Percentiles rank a stretch among this genome's conserved stretches.
phyloP scores from a whole-genome alignment of 2,888 invertebrate species.

The Pantelozetes paolii region DNA sequence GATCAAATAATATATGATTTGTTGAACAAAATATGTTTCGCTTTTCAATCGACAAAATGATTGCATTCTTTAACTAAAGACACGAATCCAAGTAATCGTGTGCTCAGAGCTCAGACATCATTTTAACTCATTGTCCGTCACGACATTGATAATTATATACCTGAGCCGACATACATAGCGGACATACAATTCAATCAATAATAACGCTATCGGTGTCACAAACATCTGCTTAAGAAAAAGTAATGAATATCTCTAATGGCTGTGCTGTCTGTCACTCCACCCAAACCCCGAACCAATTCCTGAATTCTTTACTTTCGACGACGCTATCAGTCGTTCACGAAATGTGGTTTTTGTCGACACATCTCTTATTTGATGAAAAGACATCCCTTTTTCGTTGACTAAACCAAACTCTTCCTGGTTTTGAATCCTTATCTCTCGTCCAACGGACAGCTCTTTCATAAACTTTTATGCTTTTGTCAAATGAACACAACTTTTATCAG shows the following conservation, averaged over 20 bases:
- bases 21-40: too few relatives aligned
- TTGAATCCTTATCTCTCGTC: not conserved
- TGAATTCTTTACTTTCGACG: not conserved
- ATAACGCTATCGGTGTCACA: conserved; percentile 28
- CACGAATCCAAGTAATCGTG: not conserved
- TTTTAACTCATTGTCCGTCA: not conserved
- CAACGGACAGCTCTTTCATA: not conserved
- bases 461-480: not conserved
- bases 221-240: conserved; percentile 19
- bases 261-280: conserved; percentile 6
- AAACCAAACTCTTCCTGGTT: conserved; percentile 4
- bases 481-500: not conserved
- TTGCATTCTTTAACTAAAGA: not conserved
- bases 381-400: not conserved
- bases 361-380: not conserved
- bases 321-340: too few relatives aligned
- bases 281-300: conserved; percentile 4
- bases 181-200: conserved; percentile 7
- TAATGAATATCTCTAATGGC: conserved; percentile 29
- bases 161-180: not conserved
- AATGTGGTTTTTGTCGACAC: not conserved
- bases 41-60: too few relatives aligned
- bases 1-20: too few relatives aligned
- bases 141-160: conserved; percentile 3
- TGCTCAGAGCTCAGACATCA: not conserved